Percentiles rank a stretch among this genome's conserved stretches.
These are phyloP conservation scores for Limonius californicus DNA, from an alignment of 1,140 invertebrate species.

Conservation along the genomic window DNA sequence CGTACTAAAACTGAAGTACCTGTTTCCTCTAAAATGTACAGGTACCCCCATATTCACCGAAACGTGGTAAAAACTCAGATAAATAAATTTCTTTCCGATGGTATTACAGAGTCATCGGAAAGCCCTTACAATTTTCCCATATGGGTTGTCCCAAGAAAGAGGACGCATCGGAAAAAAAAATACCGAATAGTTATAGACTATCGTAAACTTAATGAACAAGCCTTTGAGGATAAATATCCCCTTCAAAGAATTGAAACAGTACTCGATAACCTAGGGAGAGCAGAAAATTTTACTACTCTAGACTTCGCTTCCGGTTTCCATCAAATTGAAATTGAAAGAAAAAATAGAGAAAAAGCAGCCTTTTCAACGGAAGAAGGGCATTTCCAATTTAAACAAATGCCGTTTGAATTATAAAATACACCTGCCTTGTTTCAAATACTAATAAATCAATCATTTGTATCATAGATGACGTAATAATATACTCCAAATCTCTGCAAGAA, in stretches of 20 bases:
- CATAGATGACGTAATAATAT: neutral
- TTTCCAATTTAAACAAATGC: too few species aligned
- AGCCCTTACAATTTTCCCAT: neutral
- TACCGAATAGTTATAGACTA: conserved; percentile 39
- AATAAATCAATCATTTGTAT: neutral
- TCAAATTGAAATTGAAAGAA: too few species aligned
- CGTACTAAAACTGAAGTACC: neutral
- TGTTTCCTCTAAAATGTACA: neutral
- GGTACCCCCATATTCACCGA: neutral
- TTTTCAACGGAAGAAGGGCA: too few species aligned
- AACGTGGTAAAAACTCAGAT: neutral
- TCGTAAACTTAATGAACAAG: conserved; percentile 38
- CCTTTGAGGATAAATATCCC: conserved; percentile 47
- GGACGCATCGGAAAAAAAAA: conserved; percentile 27
- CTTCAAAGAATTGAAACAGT: conserved; percentile 50
- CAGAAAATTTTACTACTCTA: conserved; percentile 45
- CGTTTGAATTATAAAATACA: neutral
- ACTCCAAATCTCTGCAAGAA: neutral
- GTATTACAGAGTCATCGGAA: neutral
- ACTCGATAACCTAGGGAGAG: conserved; percentile 44
- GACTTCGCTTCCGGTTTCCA: too few species aligned
- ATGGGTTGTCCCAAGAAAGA: neutral
- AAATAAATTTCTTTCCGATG: neutral
- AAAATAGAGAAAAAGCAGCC: neutral
- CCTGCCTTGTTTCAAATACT: neutral